Conservation (phyloP, 2,888 invertebrate species). For the Globia sparganii region DNA sequence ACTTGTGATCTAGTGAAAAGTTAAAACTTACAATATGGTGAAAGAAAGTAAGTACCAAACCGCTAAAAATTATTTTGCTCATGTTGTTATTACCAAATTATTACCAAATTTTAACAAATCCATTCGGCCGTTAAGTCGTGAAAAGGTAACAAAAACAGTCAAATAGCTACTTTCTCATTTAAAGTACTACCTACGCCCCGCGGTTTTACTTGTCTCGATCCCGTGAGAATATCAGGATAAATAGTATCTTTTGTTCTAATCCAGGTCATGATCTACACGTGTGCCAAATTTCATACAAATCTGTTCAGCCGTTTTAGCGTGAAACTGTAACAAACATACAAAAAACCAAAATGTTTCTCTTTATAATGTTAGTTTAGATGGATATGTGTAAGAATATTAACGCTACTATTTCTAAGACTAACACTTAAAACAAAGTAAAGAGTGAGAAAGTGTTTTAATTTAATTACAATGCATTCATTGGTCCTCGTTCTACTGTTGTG, state of each 20-base stretch:
- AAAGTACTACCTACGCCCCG: no score
- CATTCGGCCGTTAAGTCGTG: no score
- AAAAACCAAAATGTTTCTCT: no score
- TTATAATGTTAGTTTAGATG: not conserved
- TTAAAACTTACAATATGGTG: constrained; percentile 19
- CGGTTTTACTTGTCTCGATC: no score
- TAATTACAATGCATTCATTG: constrained; percentile 32
- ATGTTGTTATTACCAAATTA: no score
- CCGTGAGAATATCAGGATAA: no score
- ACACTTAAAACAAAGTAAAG: constrained; percentile 14
- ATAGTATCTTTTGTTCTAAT: no score
- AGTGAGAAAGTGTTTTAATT: constrained; percentile 36
- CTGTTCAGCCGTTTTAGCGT: not conserved
- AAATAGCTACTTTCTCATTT: no score
- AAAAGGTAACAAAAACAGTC: no score
- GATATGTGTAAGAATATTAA: not conserved
- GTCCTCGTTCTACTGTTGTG: constrained; percentile 22
- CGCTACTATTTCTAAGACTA: not conserved
- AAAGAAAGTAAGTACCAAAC: constrained; percentile 38
- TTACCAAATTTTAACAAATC: no score
- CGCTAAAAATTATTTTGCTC: not conserved
- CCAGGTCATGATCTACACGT: not conserved
- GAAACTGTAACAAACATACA: no score
- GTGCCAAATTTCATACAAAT: not conserved
- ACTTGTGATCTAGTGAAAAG: not conserved